A percentile compares a stretch with the other conserved stretches of the same genome.
These are phyloP conservation scores for Girardinichthys multiradiatus DNA, from an alignment of 2,113 vertebrate species.

Conservation along the genomic window DNA sequence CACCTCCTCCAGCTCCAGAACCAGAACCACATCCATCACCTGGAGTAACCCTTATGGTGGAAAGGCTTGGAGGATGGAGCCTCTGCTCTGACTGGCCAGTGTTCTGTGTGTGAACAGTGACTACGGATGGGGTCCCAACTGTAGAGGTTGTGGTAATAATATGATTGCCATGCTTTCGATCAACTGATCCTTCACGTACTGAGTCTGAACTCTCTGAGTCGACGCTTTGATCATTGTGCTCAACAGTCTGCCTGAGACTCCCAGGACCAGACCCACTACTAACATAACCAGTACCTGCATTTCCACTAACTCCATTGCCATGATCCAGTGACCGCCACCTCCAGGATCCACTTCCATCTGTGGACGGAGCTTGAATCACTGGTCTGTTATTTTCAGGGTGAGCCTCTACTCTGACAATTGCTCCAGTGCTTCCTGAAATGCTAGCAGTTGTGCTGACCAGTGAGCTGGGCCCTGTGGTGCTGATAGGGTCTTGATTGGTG, in stretches of 20 bases:
- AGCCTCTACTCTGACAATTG: slow-evolving; percentile 93
- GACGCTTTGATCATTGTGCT: slow-evolving; percentile 93
- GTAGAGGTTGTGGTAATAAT: slow-evolving; percentile 68
- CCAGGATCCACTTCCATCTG: slow-evolving; percentile 93
- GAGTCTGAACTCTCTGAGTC: slow-evolving; percentile 93
- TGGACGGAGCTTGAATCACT: slow-evolving; percentile 89
- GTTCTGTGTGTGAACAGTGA: slow-evolving; percentile 70
- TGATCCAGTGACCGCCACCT: slow-evolving; percentile 95
- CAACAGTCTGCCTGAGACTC: slow-evolving; percentile 89
- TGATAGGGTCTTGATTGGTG: slow-evolving; percentile 85
- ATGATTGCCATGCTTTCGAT: slow-evolving; percentile 86
- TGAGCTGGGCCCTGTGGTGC: slow-evolving; percentile 52
- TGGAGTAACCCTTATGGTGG: slow-evolving; percentile 93
- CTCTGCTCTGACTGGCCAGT: slow-evolving; percentile 61
- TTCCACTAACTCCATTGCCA: slow-evolving; percentile 39
- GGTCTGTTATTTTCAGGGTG: slow-evolving; percentile 92
- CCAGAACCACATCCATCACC: slow-evolving; percentile 84
- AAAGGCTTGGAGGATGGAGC: slow-evolving; percentile 80
- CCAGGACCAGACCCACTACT: slow-evolving; percentile 49
- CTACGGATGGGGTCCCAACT: slow-evolving; percentile 58
- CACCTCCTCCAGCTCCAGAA: slow-evolving; percentile 48
- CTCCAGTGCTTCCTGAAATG: slow-evolving; percentile 72
- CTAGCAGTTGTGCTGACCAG: slow-evolving; percentile 62
- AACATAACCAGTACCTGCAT: slow-evolving; percentile 1
- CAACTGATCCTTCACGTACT: slow-evolving; percentile 87